Conservation (phyloP, 2,888 invertebrate genomes). For the Sthenelais limicola region DNA sequence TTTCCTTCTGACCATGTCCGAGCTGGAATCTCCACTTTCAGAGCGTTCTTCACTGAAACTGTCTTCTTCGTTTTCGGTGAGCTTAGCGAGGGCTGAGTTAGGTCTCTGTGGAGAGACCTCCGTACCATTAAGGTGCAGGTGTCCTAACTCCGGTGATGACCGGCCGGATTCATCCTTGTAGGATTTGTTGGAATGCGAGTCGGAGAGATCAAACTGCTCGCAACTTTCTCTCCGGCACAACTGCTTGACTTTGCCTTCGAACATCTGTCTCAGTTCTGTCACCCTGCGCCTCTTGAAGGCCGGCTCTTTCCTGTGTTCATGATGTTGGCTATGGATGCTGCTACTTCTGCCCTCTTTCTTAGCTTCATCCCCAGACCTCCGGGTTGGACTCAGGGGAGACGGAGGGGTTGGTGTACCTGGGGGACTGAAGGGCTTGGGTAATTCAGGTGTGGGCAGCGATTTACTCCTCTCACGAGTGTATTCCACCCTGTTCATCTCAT, state of each 20-base stretch:
- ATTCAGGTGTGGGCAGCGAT: constrained; percentile 80
- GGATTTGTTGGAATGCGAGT: constrained; percentile 32
- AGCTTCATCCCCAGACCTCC: constrained; percentile 8
- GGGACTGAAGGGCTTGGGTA: constrained; percentile 46
- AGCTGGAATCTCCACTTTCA: constrained; percentile 40
- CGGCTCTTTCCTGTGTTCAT: constrained; percentile 59
- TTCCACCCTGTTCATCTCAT: constrained; percentile 84
- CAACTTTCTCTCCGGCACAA: constrained; percentile 49
- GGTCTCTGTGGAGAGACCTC: constrained; percentile 45
- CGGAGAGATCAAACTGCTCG: constrained; percentile 81
- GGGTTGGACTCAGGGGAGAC: constrained; percentile 23
- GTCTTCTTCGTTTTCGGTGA: constrained; percentile 45
- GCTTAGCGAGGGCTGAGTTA: constrained; percentile 51
- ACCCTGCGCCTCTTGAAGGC: constrained; percentile 82
- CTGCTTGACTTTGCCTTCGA: constrained; percentile 84
- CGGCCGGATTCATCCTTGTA: constrained; percentile 40
- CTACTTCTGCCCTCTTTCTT: not conserved
- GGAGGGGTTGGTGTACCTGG: constrained; percentile 24
- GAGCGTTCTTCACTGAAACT: constrained; percentile 45
- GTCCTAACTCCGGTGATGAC: constrained; percentile 30
- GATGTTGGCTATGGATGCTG: not conserved
- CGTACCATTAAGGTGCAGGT: constrained; percentile 1
- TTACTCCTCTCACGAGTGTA: constrained; percentile 88
- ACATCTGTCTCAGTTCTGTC: constrained; percentile 91
- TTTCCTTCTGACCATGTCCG: constrained; percentile 86